Evolutionary conservation across 1,140 invertebrate species (phyloP).

Genomic region (Dendrolimus punctatus): DNA sequence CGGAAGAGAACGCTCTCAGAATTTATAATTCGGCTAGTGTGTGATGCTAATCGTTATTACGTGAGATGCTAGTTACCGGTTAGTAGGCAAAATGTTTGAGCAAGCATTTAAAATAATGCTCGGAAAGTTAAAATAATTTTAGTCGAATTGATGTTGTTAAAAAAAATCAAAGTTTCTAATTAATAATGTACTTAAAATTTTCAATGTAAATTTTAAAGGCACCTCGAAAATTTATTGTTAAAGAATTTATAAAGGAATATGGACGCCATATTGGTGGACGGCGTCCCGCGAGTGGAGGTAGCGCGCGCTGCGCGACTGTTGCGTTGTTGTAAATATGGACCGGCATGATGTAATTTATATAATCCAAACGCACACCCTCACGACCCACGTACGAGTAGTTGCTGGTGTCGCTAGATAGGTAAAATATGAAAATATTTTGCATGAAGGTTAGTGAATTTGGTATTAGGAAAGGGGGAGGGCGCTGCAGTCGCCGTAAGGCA

Average conservation of each 20-base stretch:
- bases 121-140: conserved; percentile 50
- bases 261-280: conserved; percentile 26
- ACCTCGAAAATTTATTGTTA: conserved; percentile 58
- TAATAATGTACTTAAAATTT: conserved; percentile 67
- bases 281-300: neutral
- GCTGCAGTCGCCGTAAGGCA: conserved; percentile 23
- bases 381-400: conserved; percentile 27
- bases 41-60: conserved; percentile 28
- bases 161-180: conserved; percentile 67
- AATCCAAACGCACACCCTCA: conserved; percentile 48
- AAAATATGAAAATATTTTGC: conserved; percentile 48
- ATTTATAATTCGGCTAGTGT: conserved; percentile 61
- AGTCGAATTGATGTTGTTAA: conserved; percentile 70
- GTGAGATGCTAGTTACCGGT: conserved; percentile 58
- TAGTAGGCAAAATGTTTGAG: conserved; percentile 65
- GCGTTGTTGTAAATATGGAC: neutral
- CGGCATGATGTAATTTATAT: conserved; percentile 16
- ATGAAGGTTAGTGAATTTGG: conserved; percentile 65
- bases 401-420: conserved; percentile 49
- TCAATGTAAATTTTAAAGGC: conserved; percentile 68
- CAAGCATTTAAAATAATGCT: conserved; percentile 69
- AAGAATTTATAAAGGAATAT: conserved; percentile 38
- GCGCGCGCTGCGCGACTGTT: neutral
- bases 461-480: conserved; percentile 32
- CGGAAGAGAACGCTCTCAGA: conserved; percentile 64